Evolutionary conservation across 2,888 invertebrate species (phyloP).

Genomic region (Sympetrum striolatum): DNA sequence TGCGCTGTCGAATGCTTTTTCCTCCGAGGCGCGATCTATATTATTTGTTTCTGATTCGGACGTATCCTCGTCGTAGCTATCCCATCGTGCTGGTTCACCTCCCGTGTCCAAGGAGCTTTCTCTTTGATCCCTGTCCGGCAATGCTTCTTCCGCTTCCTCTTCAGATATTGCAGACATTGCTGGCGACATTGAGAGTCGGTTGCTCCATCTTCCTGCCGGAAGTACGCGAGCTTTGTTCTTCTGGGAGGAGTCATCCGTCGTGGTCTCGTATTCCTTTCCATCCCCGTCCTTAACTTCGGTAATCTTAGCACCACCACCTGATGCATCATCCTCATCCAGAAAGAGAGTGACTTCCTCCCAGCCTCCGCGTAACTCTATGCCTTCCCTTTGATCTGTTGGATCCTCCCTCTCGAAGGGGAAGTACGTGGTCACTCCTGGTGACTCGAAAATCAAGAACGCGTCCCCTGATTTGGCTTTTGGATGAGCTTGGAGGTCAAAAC

Average conservation of each 20-base stretch:
- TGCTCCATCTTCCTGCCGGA: slow-evolving; percentile 8
- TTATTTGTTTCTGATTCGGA: background rate
- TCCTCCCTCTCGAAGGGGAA: background rate
- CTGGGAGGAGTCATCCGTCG: background rate
- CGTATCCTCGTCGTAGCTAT: background rate
- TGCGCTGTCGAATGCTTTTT: background rate
- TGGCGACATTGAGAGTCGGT: background rate
- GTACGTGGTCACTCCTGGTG: background rate
- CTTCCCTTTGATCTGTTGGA: background rate
- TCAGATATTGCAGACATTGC: slow-evolving; percentile 17
- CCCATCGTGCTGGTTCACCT: background rate
- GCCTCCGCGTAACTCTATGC: background rate
- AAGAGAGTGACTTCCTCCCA: background rate
- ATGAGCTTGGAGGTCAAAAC: background rate
- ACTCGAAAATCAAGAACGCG: background rate
- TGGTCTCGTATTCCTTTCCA: background rate
- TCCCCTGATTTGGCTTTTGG: background rate
- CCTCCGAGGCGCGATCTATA: background rate
- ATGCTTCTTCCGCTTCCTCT: background rate
- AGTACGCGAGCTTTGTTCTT: background rate
- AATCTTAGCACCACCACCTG: background rate
- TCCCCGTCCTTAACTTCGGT: background rate
- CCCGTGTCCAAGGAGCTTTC: background rate
- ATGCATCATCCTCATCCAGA: background rate
- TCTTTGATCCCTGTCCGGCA: background rate